Percentiles rank a stretch among this genome's conserved stretches.
Evolutionary conservation across 2,888 invertebrate species (phyloP).

Genomic region (Panzeria rudis): DNA sequence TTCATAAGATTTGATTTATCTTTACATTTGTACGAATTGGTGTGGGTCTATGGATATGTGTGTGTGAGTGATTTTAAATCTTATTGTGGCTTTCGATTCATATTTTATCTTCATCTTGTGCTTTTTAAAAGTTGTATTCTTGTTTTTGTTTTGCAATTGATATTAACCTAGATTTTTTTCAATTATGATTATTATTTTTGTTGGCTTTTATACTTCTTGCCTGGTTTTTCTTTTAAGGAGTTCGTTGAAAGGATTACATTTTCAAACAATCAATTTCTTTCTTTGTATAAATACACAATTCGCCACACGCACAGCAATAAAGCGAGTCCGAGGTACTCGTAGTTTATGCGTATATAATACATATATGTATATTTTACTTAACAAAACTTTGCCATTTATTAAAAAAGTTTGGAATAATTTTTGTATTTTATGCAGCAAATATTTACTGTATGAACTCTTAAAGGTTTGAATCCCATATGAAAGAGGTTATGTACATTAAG

Average conservation of each 20-base stretch:
- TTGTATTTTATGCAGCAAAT: no score
- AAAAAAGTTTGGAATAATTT: no score
- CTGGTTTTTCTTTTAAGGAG: not conserved
- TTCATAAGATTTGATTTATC: conserved; percentile 48
- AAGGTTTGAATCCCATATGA: no score
- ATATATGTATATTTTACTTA: not conserved
- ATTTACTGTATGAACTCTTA: no score
- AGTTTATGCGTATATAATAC: not conserved
- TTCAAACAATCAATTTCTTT: conserved; percentile 44
- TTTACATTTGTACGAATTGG: not conserved
- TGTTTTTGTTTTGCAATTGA: conserved; percentile 31
- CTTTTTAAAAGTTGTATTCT: conserved; percentile 12
- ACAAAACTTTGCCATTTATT: conserved; percentile 8
- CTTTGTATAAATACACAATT: not conserved
- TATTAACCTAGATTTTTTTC: conserved; percentile 52
- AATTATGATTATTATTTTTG: conserved; percentile 51
- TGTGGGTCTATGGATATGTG: not conserved
- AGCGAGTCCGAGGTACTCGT: not conserved
- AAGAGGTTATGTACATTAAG: no score
- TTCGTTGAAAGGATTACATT: conserved; percentile 48
- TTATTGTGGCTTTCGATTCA: conserved; percentile 51
- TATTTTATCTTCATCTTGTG: conserved; percentile 47
- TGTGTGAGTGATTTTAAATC: conserved; percentile 30
- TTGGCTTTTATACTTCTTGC: conserved; percentile 14
- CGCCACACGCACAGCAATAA: not conserved